These are phyloP conservation scores for Hydrolagus affinis DNA, from an alignment of 2,113 vertebrate species.

Conservation along the genomic window DNA sequence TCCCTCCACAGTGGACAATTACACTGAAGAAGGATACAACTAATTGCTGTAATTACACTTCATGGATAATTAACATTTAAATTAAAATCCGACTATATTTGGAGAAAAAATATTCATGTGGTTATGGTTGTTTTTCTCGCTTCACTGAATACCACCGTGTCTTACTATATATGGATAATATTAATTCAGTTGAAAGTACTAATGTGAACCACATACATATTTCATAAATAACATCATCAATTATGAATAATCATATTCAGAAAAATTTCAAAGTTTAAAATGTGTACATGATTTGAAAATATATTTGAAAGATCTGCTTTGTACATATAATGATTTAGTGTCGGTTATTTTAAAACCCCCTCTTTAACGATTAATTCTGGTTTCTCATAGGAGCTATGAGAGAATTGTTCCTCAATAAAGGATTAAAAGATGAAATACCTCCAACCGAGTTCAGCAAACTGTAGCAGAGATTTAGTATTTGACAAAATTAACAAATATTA, in stretches of 20 bases:
- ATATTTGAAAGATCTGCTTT: neutral
- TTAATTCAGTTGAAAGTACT: neutral
- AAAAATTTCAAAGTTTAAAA: neutral
- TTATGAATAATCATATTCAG: too few relatives aligned
- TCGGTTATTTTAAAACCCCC: neutral
- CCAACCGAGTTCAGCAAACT: neutral
- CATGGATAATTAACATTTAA: neutral
- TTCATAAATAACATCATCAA: too few relatives aligned
- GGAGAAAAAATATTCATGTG: neutral
- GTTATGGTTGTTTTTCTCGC: neutral
- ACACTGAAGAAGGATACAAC: neutral
- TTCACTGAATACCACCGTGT: neutral
- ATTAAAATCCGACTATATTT: neutral
- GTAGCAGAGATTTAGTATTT: neutral
- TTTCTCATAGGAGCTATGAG: neutral
- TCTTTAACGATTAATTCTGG: neutral
- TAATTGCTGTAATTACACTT: neutral
- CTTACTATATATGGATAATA: neutral
- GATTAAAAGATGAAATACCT: conserved; percentile 18
- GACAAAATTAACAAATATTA: conserved; percentile 12
- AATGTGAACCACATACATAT: neutral
- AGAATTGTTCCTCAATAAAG: neutral
- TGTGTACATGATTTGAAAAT: neutral
- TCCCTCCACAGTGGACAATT: neutral
- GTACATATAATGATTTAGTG: neutral